Evolutionary conservation across 2,797 vertebrate genomes (phyloP), one percentile per base, ranked within the genome.

Genomic region (Peromyscus melanophrys): DNA sequence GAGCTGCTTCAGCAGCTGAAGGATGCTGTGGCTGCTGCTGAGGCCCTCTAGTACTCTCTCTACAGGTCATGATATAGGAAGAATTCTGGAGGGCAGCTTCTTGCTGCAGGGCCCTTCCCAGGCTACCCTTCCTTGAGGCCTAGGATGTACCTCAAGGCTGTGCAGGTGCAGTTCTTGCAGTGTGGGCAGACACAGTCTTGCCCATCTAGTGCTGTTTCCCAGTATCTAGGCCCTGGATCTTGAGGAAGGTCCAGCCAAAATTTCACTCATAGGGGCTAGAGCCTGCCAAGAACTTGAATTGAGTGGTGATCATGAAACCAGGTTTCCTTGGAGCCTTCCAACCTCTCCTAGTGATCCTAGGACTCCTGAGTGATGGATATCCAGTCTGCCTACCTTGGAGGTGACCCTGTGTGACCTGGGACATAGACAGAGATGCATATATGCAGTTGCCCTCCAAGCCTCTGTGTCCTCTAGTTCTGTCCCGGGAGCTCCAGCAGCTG

Each of bases 1-100:
- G 98, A 93, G 0, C 94, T 99, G 37, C 98, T 99, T 2, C 97
- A 90, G 84, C 98, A 96, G 85, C 96, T 99, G 71, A 95, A 98
- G 16, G 94, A 98, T 0, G 97, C 93, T 0, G 78, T 98, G 21
- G 97, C 97, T 1, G 87, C 97, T 0, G 86, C 96, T 0, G 73
- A 97, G 0, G 96, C 98, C 86, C 98, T 97, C 59, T 96, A 97
- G 61, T 0, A 1, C 14, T 0, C 21, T 8, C 14, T 0, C 21
- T 8, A 10, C 55, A 43, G 10, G 1, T 10, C 7, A 0, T 16
- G 19, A 2, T 21, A 27, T 3, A 43, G 6, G 6, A 6, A 67
- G 55, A 55, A 4, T 17, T n/a, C 19, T 6, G 31, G 27, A 29
- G 13, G 63, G 23, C 13, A 11, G 46, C 49, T 1, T 43, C 19